Conservation (phyloP, 2,888 invertebrate species). For the Notocelia uddmanniana region DNA sequence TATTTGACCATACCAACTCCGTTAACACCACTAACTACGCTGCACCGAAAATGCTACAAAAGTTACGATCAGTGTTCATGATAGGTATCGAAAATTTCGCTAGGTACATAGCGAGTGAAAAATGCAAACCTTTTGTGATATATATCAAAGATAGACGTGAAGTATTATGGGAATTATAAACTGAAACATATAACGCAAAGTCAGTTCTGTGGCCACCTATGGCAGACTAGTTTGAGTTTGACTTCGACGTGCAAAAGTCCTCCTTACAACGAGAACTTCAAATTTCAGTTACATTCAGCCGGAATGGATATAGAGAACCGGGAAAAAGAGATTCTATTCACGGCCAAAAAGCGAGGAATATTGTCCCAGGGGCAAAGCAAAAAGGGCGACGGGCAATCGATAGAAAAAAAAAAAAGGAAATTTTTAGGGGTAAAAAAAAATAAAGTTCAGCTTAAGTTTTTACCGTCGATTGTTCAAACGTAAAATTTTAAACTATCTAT, state of each 20-base stretch:
- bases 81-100: too few relatives aligned
- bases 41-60: too few relatives aligned
- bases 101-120: too few relatives aligned
- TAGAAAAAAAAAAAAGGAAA: slow-evolving; percentile 26
- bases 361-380: slow-evolving; percentile 14
- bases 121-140: too few relatives aligned
- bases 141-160: too few relatives aligned
- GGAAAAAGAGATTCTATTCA: slow-evolving; percentile 31
- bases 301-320: slow-evolving; percentile 26
- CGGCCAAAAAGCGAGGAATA: slow-evolving; percentile 29
- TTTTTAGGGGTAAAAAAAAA: slow-evolving; percentile 8
- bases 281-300: slow-evolving; percentile 22
- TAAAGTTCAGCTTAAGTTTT: background rate
- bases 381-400: slow-evolving; percentile 19
- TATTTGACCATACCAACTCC: too few relatives aligned
- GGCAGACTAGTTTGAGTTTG: slow-evolving; percentile 3
- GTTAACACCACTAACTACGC: too few relatives aligned
- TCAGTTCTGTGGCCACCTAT: too few relatives aligned
- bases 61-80: too few relatives aligned
- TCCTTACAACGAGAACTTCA: background rate
- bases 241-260: background rate
- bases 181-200: too few relatives aligned
- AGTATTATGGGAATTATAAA: too few relatives aligned
- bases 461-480: background rate
- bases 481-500: background rate